phyloP scores from a whole-genome alignment of 2,113 vertebrate genomes.

The Edolisoma coerulescens region DNA sequence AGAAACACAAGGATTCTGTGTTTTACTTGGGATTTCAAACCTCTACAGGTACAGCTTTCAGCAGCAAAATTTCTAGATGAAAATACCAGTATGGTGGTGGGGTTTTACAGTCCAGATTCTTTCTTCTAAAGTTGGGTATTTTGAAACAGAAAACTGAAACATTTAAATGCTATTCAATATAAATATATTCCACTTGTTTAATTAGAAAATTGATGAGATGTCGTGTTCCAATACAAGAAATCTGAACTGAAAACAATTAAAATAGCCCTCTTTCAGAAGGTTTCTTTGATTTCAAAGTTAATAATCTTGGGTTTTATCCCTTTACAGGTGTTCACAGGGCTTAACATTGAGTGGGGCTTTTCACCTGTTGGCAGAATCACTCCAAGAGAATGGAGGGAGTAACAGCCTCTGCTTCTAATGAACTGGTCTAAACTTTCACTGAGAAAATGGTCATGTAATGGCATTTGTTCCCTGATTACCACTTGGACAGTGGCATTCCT shows the following conservation, averaged over 20 bases:
- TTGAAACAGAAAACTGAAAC: not conserved
- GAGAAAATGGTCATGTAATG: not conserved
- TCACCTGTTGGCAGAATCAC: conserved; percentile 87
- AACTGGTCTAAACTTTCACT: conserved; percentile 22
- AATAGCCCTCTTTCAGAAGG: not conserved
- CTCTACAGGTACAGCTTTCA: not conserved
- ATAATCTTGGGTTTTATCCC: not conserved
- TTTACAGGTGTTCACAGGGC: conserved; percentile 81
- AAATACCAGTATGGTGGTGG: not conserved
- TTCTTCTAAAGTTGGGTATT: not conserved
- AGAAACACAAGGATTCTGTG: not conserved
- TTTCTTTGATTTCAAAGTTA: not conserved
- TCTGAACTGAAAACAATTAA: not conserved
- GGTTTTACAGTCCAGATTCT: not conserved
- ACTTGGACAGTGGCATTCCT: conserved; percentile 48
- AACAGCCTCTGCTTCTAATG: not conserved
- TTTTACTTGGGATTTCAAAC: not conserved
- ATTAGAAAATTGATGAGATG: not conserved
- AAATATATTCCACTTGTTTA: not conserved
- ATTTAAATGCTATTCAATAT: not conserved
- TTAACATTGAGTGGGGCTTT: conserved; percentile 85
- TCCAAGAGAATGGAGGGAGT: conserved; percentile 82
- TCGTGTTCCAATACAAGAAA: not conserved
- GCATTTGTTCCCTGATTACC: not conserved
- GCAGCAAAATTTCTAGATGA: not conserved